A percentile compares a stretch with the other conserved stretches of the same genome.
These are phyloP conservation scores for Cordilura impudica DNA, from an alignment of 2,888 invertebrate species.

Conservation along the genomic window DNA sequence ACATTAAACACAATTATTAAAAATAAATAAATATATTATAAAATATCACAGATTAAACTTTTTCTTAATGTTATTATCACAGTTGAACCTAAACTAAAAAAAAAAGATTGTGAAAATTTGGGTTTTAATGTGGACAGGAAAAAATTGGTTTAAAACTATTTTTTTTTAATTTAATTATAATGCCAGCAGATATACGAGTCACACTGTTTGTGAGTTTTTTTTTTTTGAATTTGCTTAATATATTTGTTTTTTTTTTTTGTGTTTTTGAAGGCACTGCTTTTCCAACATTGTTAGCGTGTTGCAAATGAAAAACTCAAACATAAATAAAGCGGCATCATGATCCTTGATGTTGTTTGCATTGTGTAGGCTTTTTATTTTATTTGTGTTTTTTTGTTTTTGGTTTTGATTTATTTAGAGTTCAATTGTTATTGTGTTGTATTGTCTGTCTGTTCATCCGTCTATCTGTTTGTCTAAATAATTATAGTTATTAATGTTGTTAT, in stretches of 20 bases:
- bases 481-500: slow-evolving; percentile 47
- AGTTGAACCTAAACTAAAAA: no score
- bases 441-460: neutral
- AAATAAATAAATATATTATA: no score
- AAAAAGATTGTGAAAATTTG: no score
- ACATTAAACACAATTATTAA: no score
- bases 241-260: slow-evolving; percentile 25
- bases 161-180: no score
- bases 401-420: slow-evolving; percentile 36
- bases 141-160: no score
- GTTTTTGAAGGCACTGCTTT: neutral
- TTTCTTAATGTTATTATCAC: no score
- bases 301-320: slow-evolving; percentile 2
- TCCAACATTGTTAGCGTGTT: neutral
- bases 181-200: no score
- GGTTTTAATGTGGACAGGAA: no score
- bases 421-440: slow-evolving; percentile 10
- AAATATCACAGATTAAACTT: no score
- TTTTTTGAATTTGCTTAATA: neutral
- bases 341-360: neutral
- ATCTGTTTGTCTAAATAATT: slow-evolving; percentile 55
- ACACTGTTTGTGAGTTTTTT: neutral
- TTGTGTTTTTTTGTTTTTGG: slow-evolving; percentile 1
- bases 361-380: neutral
- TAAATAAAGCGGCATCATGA: slow-evolving; percentile 26